phyloP scores from a whole-genome alignment of 2,113 vertebrate genomes.

The Antennarius striatus region DNA sequence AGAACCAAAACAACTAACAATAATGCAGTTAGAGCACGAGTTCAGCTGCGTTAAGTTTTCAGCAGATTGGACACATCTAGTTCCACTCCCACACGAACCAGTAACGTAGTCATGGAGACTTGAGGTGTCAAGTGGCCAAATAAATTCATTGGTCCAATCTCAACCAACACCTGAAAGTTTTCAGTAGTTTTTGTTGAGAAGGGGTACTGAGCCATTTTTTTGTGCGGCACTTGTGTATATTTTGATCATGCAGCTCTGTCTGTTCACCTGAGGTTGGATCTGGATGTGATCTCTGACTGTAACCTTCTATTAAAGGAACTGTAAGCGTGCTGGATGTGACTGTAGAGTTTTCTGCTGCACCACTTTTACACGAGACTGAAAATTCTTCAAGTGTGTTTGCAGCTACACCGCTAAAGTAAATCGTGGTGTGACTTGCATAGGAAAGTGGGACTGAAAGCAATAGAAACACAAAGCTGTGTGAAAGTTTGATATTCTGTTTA shows the following conservation, averaged over 20 bases:
- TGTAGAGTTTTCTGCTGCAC: slow-evolving; percentile 10
- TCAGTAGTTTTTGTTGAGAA: neutral
- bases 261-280: slow-evolving; percentile 18
- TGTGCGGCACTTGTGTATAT: slow-evolving; percentile 15
- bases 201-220: slow-evolving; percentile 2
- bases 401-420: slow-evolving; percentile 6
- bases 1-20: neutral
- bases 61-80: too few species aligned
- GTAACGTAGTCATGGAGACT: slow-evolving; percentile 1
- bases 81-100: neutral
- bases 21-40: too few species aligned
- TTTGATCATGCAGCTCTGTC: slow-evolving; percentile 38
- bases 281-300: slow-evolving; percentile 3
- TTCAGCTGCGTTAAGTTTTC: neutral
- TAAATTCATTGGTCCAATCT: slow-evolving; percentile 30
- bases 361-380: slow-evolving; percentile 11
- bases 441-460: slow-evolving; percentile 35
- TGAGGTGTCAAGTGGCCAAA: slow-evolving; percentile 25
- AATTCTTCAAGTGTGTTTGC: slow-evolving; percentile 15
- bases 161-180: slow-evolving; percentile 9
- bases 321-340: slow-evolving; percentile 1
- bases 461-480: slow-evolving; percentile 1
- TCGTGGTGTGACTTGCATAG: slow-evolving; percentile 27
- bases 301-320: slow-evolving; percentile 4
- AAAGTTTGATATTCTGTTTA: slow-evolving; percentile 24